phyloP scores from a whole-genome alignment of 1,140 invertebrate species.

The Anastrepha obliqua region DNA sequence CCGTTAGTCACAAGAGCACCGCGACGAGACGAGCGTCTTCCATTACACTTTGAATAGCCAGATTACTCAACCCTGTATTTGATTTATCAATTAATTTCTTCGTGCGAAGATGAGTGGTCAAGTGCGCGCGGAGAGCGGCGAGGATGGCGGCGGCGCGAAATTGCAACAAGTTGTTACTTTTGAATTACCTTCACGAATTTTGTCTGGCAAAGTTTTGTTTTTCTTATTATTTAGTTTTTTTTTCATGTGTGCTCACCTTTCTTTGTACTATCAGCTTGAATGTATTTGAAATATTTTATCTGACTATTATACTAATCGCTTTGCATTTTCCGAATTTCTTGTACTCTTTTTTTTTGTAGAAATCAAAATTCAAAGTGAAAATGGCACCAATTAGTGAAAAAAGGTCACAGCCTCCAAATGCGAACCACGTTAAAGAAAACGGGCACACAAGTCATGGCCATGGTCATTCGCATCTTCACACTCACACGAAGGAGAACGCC shows the following conservation, averaged over 20 bases:
- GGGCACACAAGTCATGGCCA: constrained; percentile 49
- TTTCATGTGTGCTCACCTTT: not conserved
- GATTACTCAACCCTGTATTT: constrained; percentile 17
- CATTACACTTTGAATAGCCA: not conserved
- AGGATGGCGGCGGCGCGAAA: not conserved
- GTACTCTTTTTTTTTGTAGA: constrained; percentile 38
- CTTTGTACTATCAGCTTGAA: not conserved
- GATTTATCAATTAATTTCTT: constrained; percentile 39
- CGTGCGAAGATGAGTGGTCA: not conserved
- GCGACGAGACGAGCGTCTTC: constrained; percentile 18
- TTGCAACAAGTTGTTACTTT: constrained; percentile 52
- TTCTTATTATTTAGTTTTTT: not conserved
- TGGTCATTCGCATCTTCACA: constrained; percentile 53
- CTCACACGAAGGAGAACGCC: constrained; percentile 56
- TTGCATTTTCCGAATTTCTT: not conserved
- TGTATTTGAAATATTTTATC: not conserved
- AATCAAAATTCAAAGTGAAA: constrained; percentile 68
- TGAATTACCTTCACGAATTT: constrained; percentile 27
- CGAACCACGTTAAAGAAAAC: constrained; percentile 46
- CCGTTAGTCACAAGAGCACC: constrained; percentile 30
- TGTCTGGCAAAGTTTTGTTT: not conserved
- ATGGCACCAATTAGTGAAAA: constrained; percentile 73
- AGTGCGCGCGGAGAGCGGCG: not conserved
- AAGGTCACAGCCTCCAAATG: constrained; percentile 60
- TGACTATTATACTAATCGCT: not conserved